Base-by-base conservation (phyloP, 2,888 invertebrate genomes). In the Brenthis hecate region DNA sequence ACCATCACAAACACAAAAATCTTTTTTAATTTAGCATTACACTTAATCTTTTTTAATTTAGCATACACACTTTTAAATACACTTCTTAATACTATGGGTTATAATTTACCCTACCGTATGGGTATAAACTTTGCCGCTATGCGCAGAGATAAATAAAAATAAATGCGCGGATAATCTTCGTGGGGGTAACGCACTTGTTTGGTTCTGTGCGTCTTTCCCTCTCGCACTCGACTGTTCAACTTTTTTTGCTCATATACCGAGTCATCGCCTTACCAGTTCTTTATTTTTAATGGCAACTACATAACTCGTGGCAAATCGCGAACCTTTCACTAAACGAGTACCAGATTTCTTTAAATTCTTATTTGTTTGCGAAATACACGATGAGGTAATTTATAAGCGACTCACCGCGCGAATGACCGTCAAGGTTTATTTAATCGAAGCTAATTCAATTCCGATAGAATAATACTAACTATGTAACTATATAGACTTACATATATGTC, bases 151-250 rank as follows among this genome's bases (percentile, higher is more conserved):
- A 87, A 86, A 86, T 86, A 87, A 86, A 85, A 85, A 86, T 86
- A 87, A 86, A 87, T 84, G 81, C 77, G 78, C 80, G 77, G 82
- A 86, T 87, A 82, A 87, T 88, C 91, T 87, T 87, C 87, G 91
- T 81, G 91, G 92, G 91, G 92, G 91, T 91, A 92, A 89, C 89
- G 91, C 87, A 91, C 92, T 92, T 91, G 89, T 91, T 89, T 81
- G 86, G 83, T 82, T 83, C 82, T 75, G 68, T 71, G 77, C 78
- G 71, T 77, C 83, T 79, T 76, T 87, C 88, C 85, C 89, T 80
- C 86, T 85, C 85, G 78, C 85, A 80, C 86, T 75, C 78, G 78
- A 73, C 77, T 43, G 79, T 80, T 81, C 80, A 77, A 79, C 79
- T 80, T 83, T 83, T 74, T 84, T 82, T 81, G 81, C 85, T 85